Percentiles rank a stretch among this genome's conserved stretches.
Conservation (phyloP, 2,888 invertebrate species). For the Galerucella nymphaeae region DNA sequence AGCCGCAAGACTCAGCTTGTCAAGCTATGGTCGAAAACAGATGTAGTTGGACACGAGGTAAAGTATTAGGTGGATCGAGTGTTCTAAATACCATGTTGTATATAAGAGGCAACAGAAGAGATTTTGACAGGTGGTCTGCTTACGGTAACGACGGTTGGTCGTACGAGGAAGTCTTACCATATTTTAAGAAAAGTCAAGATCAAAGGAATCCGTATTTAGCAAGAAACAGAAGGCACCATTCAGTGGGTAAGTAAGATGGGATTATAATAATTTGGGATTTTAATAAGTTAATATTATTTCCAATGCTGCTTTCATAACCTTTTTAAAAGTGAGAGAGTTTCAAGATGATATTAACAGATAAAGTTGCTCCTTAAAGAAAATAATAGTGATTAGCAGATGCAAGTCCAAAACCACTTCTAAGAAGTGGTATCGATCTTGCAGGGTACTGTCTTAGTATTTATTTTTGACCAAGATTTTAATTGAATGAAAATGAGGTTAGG, state of each 20-base stretch:
- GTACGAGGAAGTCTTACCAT: slow-evolving; percentile 82
- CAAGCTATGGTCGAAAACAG: slow-evolving; percentile 87
- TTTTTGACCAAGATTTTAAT: no score
- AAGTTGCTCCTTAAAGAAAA: no score
- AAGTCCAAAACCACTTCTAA: no score
- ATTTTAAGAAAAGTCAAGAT: slow-evolving; percentile 89
- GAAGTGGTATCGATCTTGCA: no score
- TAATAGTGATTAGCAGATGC: no score
- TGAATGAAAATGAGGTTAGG: no score
- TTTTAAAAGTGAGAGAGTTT: no score
- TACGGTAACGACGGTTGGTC: slow-evolving; percentile 91
- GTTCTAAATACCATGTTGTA: slow-evolving; percentile 93
- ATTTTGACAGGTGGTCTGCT: slow-evolving; percentile 89
- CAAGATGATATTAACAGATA: no score
- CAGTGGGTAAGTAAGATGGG: slow-evolving; percentile 69
- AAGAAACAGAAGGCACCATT: slow-evolving; percentile 76
- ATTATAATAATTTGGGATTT: not conserved
- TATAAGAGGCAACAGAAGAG: slow-evolving; percentile 85
- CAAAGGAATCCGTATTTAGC: slow-evolving; percentile 90
- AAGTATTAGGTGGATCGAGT: slow-evolving; percentile 87
- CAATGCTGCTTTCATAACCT: no score
- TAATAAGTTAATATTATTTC: no score
- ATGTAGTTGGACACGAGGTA: slow-evolving; percentile 91
- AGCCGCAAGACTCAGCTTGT: slow-evolving; percentile 85
- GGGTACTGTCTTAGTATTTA: no score